Base-by-base conservation (phyloP, 2,888 invertebrate genomes). In the Epicampocera succincta region DNA sequence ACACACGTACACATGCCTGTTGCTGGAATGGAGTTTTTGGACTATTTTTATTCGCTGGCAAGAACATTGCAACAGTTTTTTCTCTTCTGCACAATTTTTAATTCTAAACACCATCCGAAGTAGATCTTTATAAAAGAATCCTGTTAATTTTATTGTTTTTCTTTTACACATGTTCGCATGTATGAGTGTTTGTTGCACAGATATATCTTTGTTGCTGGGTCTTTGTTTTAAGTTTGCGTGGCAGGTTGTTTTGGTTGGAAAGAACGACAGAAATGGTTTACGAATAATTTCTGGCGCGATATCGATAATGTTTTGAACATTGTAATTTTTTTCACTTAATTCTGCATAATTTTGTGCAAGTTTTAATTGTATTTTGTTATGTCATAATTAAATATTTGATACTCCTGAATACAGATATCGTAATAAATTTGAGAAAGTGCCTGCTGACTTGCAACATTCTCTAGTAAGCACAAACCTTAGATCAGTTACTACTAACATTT, bases 221-320 rank as follows among this genome's bases (percentile, higher is more conserved):
- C 66, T 69, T 69, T 68, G 3, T 29, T 60, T 74, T 71, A 74
- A 79, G 83, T 74, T 81, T 71, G 81, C 78, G 65, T 77, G 82
- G 80, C 83, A 80, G 82, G 84, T 83, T 84, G 66, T 77, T 83
- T 79, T 79, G 52, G 48, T 52, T 48, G 8, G 2, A 33, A 33
- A 5, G 8, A 33, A 33, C 3, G 33, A 33, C 1, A 33, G 8
- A 33, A 33, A n/a, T n/a, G n/a, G n/a, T n/a, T n/a, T n/a, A n/a
- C n/a, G n/a, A n/a, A n/a, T n/a, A n/a, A n/a, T n/a, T n/a, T n/a
- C n/a, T n/a, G n/a, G n/a, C n/a, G n/a, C n/a, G n/a, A n/a, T n/a
- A n/a, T n/a, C n/a, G n/a, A n/a, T n/a, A n/a, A n/a, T n/a, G n/a
- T n/a, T n/a, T n/a, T n/a, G n/a, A n/a, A n/a, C n/a, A n/a, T n/a